Conservation (phyloP, 2,888 invertebrate species). For the Tenthredo livida region DNA sequence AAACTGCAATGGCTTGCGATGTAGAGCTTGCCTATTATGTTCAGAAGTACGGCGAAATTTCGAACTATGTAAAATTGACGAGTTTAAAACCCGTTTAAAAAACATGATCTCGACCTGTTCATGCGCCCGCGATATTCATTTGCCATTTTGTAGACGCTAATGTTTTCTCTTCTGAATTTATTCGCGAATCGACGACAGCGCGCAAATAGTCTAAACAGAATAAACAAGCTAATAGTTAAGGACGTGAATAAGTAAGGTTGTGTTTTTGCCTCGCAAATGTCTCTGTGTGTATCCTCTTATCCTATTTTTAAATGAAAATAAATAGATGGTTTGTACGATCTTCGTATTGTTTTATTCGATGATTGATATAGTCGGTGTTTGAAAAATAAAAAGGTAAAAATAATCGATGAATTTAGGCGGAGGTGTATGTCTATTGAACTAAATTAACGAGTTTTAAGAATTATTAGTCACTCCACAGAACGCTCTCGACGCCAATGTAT, state of each 20-base stretch:
- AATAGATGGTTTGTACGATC: background rate
- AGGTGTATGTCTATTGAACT: background rate
- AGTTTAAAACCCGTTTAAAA: constrained; percentile 3
- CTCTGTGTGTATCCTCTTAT: background rate
- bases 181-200: background rate
- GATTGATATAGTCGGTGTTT: background rate
- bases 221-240: background rate
- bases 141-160: background rate
- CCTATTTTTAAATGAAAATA: constrained; percentile 8
- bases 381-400: background rate
- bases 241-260: constrained; percentile 5
- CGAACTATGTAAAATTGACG: background rate
- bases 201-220: background rate
- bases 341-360: background rate
- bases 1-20: constrained; percentile 11
- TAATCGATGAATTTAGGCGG: background rate
- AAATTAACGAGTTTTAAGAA: background rate
- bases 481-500: constrained; percentile 29
- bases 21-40: background rate
- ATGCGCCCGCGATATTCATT: background rate
- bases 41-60: background rate
- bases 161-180: background rate
- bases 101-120: background rate
- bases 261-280: constrained; percentile 30
- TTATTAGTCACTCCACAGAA: constrained; percentile 5